phyloP scores from a whole-genome alignment of 2,888 invertebrate genomes.

The Coenonympha arcania region DNA sequence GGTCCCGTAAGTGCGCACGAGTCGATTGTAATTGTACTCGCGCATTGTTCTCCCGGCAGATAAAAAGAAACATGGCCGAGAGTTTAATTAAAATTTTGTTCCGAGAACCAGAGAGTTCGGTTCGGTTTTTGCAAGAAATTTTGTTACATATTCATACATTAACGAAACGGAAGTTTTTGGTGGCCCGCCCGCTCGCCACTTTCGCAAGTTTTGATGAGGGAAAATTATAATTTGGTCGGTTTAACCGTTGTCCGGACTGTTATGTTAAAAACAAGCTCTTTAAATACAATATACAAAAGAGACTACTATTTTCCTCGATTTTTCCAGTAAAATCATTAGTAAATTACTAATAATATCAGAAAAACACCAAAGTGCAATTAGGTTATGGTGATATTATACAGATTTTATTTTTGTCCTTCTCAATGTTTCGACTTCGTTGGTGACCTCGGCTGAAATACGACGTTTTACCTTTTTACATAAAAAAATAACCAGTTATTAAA shows the following conservation, averaged over 20 bases:
- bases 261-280: no score
- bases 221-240: not conserved
- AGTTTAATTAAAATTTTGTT: constrained; percentile 65
- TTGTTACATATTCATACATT: constrained; percentile 27
- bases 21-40: constrained; percentile 51
- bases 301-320: no score
- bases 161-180: constrained; percentile 16
- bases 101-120: constrained; percentile 34
- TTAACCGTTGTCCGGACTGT: constrained; percentile 4
- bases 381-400: no score
- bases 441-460: no score
- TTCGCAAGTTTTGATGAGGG: constrained; percentile 8
- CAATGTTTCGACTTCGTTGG: no score
- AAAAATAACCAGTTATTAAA: no score
- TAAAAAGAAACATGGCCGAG: constrained; percentile 51
- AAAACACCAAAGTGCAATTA: no score
- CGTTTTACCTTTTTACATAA: no score
- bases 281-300: no score
- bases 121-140: constrained; percentile 32
- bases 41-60: constrained; percentile 58
- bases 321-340: no score
- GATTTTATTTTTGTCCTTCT: no score
- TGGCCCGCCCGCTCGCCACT: not conserved
- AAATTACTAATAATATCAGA: no score
- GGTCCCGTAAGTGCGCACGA: constrained; percentile 49